These are phyloP conservation scores for Mustelus asterias DNA, from an alignment of 2,113 vertebrate genomes.

Conservation along the genomic window DNA sequence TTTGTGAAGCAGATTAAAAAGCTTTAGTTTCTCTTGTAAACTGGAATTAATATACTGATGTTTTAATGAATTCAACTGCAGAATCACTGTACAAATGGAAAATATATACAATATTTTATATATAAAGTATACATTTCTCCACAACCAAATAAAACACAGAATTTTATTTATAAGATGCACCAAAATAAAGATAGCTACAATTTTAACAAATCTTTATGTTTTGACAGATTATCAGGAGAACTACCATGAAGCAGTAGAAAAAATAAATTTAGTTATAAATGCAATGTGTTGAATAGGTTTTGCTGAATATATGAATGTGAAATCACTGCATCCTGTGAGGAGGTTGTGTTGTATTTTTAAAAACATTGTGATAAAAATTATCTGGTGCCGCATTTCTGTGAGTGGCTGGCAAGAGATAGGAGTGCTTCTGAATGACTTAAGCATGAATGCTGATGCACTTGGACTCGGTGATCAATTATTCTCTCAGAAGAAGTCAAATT, in stretches of 20 bases:
- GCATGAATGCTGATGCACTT: background rate
- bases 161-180: background rate
- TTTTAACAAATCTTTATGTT: background rate
- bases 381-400: background rate
- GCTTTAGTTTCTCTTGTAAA: background rate
- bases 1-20: background rate
- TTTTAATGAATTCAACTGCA: background rate
- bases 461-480: background rate
- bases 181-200: background rate
- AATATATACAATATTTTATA: background rate
- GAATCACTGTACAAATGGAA: background rate
- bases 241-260: background rate
- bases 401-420: background rate
- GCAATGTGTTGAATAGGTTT: background rate
- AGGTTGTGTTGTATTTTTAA: background rate
- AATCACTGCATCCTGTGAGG: background rate
- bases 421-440: background rate
- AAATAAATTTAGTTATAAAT: background rate
- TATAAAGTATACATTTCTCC: background rate
- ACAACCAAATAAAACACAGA: background rate
- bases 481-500: background rate
- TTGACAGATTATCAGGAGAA: background rate
- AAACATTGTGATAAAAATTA: background rate
- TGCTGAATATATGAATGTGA: background rate
- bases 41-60: background rate